Percentiles rank a stretch among this genome's conserved stretches.
Conservation (phyloP, 92 coral and sea anemone species). For the Actinostola sp. region DNA sequence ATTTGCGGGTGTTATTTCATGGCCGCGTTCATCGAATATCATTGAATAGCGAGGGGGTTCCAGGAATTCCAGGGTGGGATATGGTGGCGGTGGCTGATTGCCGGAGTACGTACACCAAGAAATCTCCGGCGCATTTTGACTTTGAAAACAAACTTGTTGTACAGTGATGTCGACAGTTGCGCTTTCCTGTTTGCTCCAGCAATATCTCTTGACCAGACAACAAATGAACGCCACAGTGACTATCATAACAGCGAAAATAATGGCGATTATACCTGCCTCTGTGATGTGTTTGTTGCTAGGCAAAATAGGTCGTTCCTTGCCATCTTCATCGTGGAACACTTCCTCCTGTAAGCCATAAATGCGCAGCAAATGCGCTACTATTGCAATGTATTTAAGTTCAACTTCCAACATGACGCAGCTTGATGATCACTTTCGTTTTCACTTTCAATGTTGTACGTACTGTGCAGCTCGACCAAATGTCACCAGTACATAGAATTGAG, state of each 20-base stretch:
- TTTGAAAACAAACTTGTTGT: too few species aligned
- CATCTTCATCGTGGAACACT: neutral
- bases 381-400: neutral
- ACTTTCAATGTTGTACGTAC: neutral
- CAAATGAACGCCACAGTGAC: neutral
- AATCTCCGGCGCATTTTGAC: too few species aligned
- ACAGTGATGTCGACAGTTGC: constrained; percentile 8
- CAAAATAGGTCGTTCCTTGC: neutral
- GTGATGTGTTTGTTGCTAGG: neutral
- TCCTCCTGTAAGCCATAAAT: neutral
- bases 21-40: constrained; percentile 19
- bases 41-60: constrained; percentile 13
- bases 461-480: too few species aligned
- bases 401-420: neutral
- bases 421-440: constrained; percentile 11
- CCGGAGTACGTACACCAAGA: neutral
- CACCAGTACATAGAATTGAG: too few species aligned
- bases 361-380: neutral
- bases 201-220: constrained; percentile 10
- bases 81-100: neutral
- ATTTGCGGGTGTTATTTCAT: neutral
- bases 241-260: neutral
- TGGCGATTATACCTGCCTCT: constrained; percentile 10
- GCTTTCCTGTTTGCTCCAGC: constrained; percentile 1
- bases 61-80: neutral